These are phyloP conservation scores for Iselma pallidipennis DNA, from an alignment of 2,888 invertebrate species.

Conservation along the genomic window DNA sequence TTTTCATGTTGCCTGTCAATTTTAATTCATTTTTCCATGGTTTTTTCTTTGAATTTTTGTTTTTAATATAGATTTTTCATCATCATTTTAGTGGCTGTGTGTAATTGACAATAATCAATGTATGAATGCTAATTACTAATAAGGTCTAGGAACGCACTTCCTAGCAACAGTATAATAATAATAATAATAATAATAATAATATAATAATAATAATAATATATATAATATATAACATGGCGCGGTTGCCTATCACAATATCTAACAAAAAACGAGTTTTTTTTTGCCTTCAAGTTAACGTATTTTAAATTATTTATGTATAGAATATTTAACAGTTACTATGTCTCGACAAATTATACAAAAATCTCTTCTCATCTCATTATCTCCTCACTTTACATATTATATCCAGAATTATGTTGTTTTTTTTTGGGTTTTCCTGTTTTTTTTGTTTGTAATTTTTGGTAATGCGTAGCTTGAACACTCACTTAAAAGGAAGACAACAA, in stretches of 20 bases:
- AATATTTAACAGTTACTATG: slow-evolving; percentile 59
- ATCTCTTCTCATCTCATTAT: slow-evolving; percentile 16
- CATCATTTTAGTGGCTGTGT: slow-evolving; percentile 51
- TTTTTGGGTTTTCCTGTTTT: slow-evolving; percentile 6
- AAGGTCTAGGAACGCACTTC: slow-evolving; percentile 53
- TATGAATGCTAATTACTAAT: slow-evolving; percentile 55
- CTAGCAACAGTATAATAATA: slow-evolving; percentile 52
- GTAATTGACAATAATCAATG: slow-evolving; percentile 59
- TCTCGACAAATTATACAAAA: slow-evolving; percentile 22
- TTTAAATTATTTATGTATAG: slow-evolving; percentile 60
- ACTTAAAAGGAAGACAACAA: slow-evolving; percentile 56
- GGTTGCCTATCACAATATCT: slow-evolving; percentile 59
- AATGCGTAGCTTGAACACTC: slow-evolving; percentile 58
- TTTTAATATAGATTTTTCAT: slow-evolving; percentile 31
- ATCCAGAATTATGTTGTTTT: background rate
- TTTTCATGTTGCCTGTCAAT: slow-evolving; percentile 62
- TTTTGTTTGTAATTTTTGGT: slow-evolving; percentile 49
- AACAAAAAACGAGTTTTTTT: slow-evolving; percentile 53
- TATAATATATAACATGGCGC: slow-evolving; percentile 49
- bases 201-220: slow-evolving; percentile 1
- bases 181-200: slow-evolving; percentile 45
- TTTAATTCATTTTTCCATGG: slow-evolving; percentile 50
- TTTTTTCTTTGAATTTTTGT: slow-evolving; percentile 28
- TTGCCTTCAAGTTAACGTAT: slow-evolving; percentile 54
- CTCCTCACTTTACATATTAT: slow-evolving; percentile 4